phyloP scores from a whole-genome alignment of 2,797 vertebrate species.

The Epinephelus awoara region DNA sequence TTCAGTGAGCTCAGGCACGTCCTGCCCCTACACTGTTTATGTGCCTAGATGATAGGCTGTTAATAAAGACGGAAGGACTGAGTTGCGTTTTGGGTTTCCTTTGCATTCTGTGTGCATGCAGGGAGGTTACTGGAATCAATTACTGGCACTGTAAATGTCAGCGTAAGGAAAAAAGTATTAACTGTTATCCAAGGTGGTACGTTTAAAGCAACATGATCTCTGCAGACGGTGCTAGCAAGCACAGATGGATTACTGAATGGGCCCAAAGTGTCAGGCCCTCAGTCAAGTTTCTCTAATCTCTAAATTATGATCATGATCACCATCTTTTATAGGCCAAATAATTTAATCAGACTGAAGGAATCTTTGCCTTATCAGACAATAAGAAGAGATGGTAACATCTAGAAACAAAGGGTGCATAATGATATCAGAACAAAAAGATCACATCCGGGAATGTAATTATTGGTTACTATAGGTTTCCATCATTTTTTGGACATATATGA shows the following conservation, averaged over 20 bases:
- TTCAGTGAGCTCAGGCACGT: slow-evolving; percentile 38
- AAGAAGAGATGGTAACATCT: background rate
- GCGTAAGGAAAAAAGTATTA: background rate
- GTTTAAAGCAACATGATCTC: slow-evolving; percentile 21
- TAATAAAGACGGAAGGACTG: slow-evolving; percentile 25
- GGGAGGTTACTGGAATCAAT: slow-evolving; percentile 22
- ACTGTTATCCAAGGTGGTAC: background rate
- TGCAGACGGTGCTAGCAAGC: too few relatives aligned
- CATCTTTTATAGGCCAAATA: background rate
- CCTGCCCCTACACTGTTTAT: slow-evolving; percentile 38
- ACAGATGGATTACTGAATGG: too few relatives aligned
- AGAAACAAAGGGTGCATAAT: background rate
- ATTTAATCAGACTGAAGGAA: background rate
- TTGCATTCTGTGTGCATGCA: slow-evolving; percentile 15
- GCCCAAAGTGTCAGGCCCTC: too few relatives aligned
- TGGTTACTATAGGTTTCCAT: background rate
- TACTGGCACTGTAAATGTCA: slow-evolving; percentile 16
- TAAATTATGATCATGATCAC: background rate
- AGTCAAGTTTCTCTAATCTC: too few relatives aligned
- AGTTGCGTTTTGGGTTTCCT: slow-evolving; percentile 39
- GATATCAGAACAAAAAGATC: background rate
- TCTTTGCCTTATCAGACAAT: background rate
- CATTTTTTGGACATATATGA: background rate
- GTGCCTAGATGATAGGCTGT: slow-evolving; percentile 36
- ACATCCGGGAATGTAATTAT: background rate